Evolutionary conservation across 35 echinoderm and acorn worm species (phyloP).

Genomic region (Patiria miniata): DNA sequence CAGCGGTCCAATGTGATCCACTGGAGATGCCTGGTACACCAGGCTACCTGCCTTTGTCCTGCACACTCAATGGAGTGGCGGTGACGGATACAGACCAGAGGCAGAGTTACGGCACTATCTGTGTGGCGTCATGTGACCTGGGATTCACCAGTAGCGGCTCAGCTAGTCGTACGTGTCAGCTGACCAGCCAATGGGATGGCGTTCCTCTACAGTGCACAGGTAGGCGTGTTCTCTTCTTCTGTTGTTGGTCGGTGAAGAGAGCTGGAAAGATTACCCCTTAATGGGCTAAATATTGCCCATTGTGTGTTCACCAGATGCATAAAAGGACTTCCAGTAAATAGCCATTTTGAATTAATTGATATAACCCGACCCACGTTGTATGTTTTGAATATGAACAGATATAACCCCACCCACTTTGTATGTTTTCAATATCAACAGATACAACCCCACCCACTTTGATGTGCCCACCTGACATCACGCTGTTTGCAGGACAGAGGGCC

Average conservation of each 20-base stretch:
- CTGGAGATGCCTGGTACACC: background rate
- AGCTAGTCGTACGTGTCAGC: constrained; percentile 20
- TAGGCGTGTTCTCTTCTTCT: background rate
- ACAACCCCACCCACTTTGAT: constrained; percentile 22
- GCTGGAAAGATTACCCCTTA: too few relatives aligned
- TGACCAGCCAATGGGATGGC: constrained; percentile 36
- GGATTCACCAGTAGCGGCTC: constrained; percentile 35
- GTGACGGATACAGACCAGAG: constrained; percentile 6
- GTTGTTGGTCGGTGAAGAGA: background rate
- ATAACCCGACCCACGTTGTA: background rate
- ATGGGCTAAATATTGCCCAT: background rate
- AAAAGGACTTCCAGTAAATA: too few relatives aligned
- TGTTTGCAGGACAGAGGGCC: background rate
- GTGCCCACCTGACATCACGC: constrained; percentile 2
- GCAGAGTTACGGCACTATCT: constrained; percentile 15
- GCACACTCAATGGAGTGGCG: background rate
- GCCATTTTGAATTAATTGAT: background rate
- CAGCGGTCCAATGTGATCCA: constrained; percentile 49
- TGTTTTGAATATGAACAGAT: too few relatives aligned
- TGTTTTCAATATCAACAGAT: too few relatives aligned
- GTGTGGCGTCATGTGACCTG: constrained; percentile 19
- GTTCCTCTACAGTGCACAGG: constrained; percentile 33
- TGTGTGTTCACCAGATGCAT: too few relatives aligned
- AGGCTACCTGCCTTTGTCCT: background rate
- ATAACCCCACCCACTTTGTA: too few relatives aligned